Conservation (phyloP, 2,113 vertebrate species). For the Triplophysa rosa region DNA sequence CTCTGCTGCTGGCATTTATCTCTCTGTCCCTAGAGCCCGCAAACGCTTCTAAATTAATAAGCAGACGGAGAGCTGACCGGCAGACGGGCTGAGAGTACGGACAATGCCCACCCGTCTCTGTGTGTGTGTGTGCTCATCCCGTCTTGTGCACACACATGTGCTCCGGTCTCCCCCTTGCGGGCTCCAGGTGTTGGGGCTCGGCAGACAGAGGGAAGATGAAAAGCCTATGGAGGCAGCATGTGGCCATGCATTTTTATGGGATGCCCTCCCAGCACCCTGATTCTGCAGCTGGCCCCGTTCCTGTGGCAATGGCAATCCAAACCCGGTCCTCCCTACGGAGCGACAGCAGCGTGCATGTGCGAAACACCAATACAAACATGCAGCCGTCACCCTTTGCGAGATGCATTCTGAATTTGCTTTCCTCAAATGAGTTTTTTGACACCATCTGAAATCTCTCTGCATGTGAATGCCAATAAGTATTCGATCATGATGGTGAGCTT, state of each 20-base stretch:
- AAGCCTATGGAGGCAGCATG: conserved; percentile 70
- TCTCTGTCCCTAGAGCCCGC: conserved; percentile 69
- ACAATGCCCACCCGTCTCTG: conserved; percentile 35
- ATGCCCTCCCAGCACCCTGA: conserved; percentile 63
- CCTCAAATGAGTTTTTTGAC: conserved; percentile 29
- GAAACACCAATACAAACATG: conserved; percentile 4
- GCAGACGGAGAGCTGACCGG: conserved; percentile 66
- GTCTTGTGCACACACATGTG: conserved; percentile 41
- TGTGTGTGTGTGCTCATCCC: conserved; percentile 17
- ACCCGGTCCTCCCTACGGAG: conserved; percentile 59
- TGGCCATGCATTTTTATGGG: conserved; percentile 73
- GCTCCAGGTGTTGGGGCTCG: conserved; percentile 69
- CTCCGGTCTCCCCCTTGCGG: conserved; percentile 52
- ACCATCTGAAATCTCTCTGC: not conserved
- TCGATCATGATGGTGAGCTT: not conserved
- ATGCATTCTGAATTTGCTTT: not conserved
- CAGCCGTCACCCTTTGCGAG: not conserved
- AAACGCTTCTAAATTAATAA: conserved; percentile 82
- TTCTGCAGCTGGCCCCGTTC: conserved; percentile 54
- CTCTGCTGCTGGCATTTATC: conserved; percentile 76
- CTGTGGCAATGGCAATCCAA: conserved; percentile 58
- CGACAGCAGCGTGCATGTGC: not conserved
- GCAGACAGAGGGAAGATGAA: conserved; percentile 65
- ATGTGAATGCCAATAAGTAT: conserved; percentile 9
- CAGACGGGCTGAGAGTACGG: conserved; percentile 39